These are phyloP conservation scores for zebrafish (Danio rerio) DNA, from an alignment of 2,113 vertebrate genomes.

Conservation along the genomic window GRCz12tu NC_133191.1:52596001-52596500, in stretches of 20 bases:
- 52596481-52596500: neutral
- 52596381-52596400: neutral
- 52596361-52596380: conserved; percentile 44
- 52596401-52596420: neutral
- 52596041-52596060: conserved; percentile 13
- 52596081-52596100: conserved; percentile 7
- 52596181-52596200: neutral
- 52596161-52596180: neutral
- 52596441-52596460: neutral
- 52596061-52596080: conserved; percentile 7
- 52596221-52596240: conserved; percentile 39
- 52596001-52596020: neutral
- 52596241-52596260: conserved; percentile 32
- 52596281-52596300: conserved; percentile 22
- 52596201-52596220: neutral
- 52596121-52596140: neutral
- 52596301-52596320: conserved; percentile 32
- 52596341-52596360: conserved; percentile 25
- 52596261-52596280: neutral
- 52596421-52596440: neutral
- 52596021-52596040: conserved; percentile 14
- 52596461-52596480: conserved; percentile 6
- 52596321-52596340: conserved; percentile 26
- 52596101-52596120: neutral
- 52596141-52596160: neutral